Evolutionary conservation across 2,797 vertebrate genomes (phyloP), one percentile per base, ranked within the genome.

Genomic region (Sarcophilus harrisii): DNA sequence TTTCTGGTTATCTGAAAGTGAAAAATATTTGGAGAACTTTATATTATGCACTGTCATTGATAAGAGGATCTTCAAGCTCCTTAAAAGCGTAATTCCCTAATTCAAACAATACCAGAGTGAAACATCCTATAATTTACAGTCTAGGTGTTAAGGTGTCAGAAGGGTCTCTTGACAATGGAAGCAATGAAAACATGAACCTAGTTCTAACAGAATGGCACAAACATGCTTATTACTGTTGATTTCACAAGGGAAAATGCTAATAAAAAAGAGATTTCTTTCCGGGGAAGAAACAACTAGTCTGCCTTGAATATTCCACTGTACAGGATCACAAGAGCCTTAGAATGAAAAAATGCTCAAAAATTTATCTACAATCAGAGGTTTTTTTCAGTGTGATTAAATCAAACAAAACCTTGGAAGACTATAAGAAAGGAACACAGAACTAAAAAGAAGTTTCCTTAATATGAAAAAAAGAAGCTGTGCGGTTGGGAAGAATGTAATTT

Each of bases 261-360:
- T 91, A 96, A 96, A 92, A 52, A 93, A 96, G 28, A 95, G 60
- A 91, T 92, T 58, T 93, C 27, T 93, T 96, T 87, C 21, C 66
- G 54, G 38, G 30, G 93, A 52, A 54, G 94, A 97, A 96, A 91
- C 62, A 94, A 92, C 62, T 92, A 87, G 73, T 93, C 55, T 81
- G 49, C 18, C 92, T n/a, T 95, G 62, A 96, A 93, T 94, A 95
- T 91, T 91, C 81, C 24, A 91, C 54, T 95, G 57, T 2, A 55
- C 54, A 55, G 9, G 90, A 45, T 96, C 62, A 94, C 90, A 94
- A 95, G 30, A 89, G 55, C 12, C 52, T 96, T 94, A 93, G 49
- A 96, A 24, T 45, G 54, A 96, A 45, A 95, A 94, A 91, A 95
- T 97, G 62, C 66, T 96, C 87, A 96, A 95, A 96, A 97, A 87